These are phyloP conservation scores for Eulemur rufifrons DNA, from an alignment of 2,113 vertebrate species.

Conservation along the genomic window DNA sequence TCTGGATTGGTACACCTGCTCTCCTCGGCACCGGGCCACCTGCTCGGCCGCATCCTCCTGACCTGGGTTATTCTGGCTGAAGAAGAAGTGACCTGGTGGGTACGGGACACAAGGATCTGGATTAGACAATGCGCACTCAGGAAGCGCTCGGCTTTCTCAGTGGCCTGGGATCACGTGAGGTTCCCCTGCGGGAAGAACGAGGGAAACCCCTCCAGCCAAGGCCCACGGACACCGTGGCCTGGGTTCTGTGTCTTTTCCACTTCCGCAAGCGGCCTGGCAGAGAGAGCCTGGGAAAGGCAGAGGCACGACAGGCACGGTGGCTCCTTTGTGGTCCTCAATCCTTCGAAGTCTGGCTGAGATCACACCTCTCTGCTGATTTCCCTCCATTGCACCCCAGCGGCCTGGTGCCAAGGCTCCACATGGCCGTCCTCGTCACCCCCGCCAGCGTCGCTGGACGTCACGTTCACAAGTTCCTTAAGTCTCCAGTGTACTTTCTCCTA, in stretches of 20 bases:
- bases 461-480: not conserved
- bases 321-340: not conserved
- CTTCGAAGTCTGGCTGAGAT: not conserved
- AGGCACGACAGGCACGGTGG: not conserved
- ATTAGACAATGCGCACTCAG: not conserved
- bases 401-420: accelerated
- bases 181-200: not conserved
- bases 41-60: constrained; percentile 18
- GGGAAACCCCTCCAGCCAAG: not conserved
- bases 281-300: not conserved
- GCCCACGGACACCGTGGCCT: accelerated
- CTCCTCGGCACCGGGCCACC: constrained; percentile 37
- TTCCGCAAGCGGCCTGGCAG: not conserved
- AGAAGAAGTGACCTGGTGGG: constrained; percentile 89
- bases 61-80: constrained; percentile 41
- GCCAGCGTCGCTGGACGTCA: accelerated
- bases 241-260: not conserved
- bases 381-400: not conserved
- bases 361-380: not conserved
- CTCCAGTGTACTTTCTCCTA: no score
- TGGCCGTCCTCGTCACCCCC: accelerated
- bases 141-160: not conserved
- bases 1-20: constrained; percentile 82
- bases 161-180: not conserved
- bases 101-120: not conserved